Percentiles rank a stretch among this genome's conserved stretches.
phyloP scores from a whole-genome alignment of 2,113 vertebrate genomes.

The Chaenogobius annularis region DNA sequence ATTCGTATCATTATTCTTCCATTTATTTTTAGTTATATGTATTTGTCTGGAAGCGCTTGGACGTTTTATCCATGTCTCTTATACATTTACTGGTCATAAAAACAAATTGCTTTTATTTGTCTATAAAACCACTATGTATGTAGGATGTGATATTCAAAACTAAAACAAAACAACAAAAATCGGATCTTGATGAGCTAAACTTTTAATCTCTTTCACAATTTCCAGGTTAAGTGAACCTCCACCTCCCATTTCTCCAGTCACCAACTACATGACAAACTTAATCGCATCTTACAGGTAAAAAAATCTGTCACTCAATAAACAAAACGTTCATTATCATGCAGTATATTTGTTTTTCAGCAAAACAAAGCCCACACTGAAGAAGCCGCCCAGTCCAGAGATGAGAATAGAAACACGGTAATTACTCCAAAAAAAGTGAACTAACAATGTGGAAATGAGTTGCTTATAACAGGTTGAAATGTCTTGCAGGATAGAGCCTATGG shows the following conservation, averaged over 20 bases:
- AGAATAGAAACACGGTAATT: constrained; percentile 35
- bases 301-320: background rate
- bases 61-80: background rate
- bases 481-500: constrained; percentile 34
- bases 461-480: background rate
- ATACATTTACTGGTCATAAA: background rate
- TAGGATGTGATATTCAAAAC: background rate
- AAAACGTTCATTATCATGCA: background rate
- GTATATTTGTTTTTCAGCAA: background rate
- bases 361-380: background rate
- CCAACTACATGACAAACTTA: constrained; percentile 19
- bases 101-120: too few relatives aligned
- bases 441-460: too few relatives aligned
- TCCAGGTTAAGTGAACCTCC: constrained; percentile 33
- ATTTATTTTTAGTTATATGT: background rate
- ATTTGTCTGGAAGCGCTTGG: background rate
- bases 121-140: background rate
- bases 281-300: constrained; percentile 42
- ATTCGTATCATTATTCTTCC: background rate
- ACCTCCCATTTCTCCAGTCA: constrained; percentile 11
- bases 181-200: background rate
- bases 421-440: background rate
- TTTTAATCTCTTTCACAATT: background rate
- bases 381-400: constrained; percentile 16
- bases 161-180: background rate